Conservation (phyloP, 2,797 vertebrate species). For the Sylvia borin region DNA sequence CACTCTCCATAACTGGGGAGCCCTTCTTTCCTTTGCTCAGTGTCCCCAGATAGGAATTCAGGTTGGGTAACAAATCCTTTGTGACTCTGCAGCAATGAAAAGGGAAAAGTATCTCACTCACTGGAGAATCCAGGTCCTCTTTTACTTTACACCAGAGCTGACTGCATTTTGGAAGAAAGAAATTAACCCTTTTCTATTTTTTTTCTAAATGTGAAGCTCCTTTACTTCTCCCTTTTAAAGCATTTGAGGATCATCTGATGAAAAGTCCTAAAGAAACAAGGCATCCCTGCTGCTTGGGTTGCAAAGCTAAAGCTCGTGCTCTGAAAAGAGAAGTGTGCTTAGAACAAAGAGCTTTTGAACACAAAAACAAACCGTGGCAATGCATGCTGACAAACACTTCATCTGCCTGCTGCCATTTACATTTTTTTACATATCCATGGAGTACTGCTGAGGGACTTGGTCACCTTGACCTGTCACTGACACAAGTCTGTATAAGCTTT, state of each 20-base stretch:
- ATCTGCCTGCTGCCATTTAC: neutral
- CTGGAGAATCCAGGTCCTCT: neutral
- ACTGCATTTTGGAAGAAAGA: neutral
- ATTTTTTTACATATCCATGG: neutral
- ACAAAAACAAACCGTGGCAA: neutral
- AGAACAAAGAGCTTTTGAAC: slow-evolving; percentile 16
- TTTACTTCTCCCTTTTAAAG: neutral
- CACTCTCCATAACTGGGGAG: neutral
- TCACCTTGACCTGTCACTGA: neutral
- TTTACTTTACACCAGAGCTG: neutral
- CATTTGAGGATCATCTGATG: neutral
- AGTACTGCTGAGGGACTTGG: neutral
- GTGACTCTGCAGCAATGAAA: neutral
- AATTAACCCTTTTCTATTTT: neutral
- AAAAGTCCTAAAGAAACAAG: neutral
- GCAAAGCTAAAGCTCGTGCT: slow-evolving; percentile 3
- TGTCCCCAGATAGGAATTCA: neutral
- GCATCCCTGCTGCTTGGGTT: neutral
- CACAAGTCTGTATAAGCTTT: neutral
- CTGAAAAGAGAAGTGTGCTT: slow-evolving; percentile 3
- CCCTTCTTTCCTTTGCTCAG: neutral
- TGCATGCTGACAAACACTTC: neutral
- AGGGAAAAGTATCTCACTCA: neutral
- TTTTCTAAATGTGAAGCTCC: neutral
- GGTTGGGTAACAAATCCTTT: neutral